Evolutionary conservation across 2,888 invertebrate genomes (phyloP).

Genomic region (Cephus nigrinus): DNA sequence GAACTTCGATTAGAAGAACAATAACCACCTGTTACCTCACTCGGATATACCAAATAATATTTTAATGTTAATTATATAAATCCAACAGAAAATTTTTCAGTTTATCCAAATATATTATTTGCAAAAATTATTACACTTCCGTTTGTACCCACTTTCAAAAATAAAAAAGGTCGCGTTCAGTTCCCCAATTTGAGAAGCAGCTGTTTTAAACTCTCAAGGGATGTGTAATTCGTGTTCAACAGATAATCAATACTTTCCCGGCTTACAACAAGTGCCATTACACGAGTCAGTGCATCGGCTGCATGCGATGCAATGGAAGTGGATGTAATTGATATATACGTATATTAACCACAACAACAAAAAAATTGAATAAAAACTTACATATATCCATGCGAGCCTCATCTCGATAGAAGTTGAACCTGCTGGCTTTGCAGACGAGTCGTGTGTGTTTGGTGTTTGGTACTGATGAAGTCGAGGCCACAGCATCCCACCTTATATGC

Average conservation of each 20-base stretch:
- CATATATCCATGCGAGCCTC: slow-evolving; percentile 49
- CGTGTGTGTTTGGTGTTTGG: slow-evolving; percentile 61
- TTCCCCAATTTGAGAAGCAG: not conserved
- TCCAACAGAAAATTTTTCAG: not conserved
- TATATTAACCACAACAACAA: not conserved
- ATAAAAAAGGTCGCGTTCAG: not conserved
- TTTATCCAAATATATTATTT: not conserved
- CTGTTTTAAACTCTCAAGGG: not conserved
- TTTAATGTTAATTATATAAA: not conserved
- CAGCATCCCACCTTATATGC: slow-evolving; percentile 66
- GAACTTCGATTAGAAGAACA: not conserved
- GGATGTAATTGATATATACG: not conserved
- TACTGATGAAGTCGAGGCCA: slow-evolving; percentile 61
- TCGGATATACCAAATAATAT: not conserved
- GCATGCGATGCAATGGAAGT: not conserved
- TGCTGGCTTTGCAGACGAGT: slow-evolving; percentile 53
- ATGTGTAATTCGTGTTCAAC: not conserved
- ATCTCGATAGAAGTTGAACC: slow-evolving; percentile 49
- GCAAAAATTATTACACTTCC: no score
- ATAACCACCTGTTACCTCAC: not conserved
- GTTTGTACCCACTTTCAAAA: not conserved
- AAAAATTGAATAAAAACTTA: slow-evolving; percentile 41
- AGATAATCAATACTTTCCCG: not conserved
- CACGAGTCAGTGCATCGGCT: not conserved
- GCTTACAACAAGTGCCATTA: not conserved